These are phyloP conservation scores for Drosophila orosa DNA, from an alignment of 1,140 invertebrate species.

Conservation along the genomic window DNA sequence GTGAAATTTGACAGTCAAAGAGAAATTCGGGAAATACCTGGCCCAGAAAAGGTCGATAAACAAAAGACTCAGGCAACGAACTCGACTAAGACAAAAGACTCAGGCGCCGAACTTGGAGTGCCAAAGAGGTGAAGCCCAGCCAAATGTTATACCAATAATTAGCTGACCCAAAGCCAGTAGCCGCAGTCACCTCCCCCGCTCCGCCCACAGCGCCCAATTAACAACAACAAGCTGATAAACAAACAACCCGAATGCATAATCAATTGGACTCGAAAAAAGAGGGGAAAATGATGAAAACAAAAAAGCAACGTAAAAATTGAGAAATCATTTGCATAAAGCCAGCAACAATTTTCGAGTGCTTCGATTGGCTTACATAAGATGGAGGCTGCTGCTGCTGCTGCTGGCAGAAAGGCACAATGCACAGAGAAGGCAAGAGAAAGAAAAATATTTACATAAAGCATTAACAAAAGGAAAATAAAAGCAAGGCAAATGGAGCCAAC, in stretches of 20 bases:
- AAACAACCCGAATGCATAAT: constrained; percentile 68
- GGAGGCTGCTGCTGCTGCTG: constrained; percentile 7
- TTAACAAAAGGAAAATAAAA: constrained; percentile 56
- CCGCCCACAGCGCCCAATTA: constrained; percentile 58
- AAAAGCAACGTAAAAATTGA: constrained; percentile 40
- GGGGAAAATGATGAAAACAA: constrained; percentile 42
- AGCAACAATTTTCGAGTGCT: constrained; percentile 36
- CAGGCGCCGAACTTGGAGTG: neutral
- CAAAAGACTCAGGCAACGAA: constrained; percentile 34
- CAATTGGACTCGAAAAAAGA: constrained; percentile 35
- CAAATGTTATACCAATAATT: constrained; percentile 21
- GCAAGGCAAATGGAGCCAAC: constrained; percentile 46
- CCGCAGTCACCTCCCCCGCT: constrained; percentile 13
- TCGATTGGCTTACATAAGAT: constrained; percentile 70
- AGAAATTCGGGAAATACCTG: constrained; percentile 6
- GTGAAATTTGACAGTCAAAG: constrained; percentile 4
- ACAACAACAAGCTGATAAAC: constrained; percentile 44
- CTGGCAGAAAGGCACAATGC: constrained; percentile 13
- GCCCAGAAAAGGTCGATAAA: neutral
- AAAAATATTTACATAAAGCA: constrained; percentile 68
- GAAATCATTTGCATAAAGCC: constrained; percentile 73
- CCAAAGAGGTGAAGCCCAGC: constrained; percentile 7
- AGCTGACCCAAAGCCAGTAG: constrained; percentile 41
- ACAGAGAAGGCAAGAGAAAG: constrained; percentile 32
- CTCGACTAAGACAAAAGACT: constrained; percentile 13